Evolutionary conservation across 2,113 vertebrate species (phyloP), one percentile per base, ranked within the genome.

Genomic region (Indri indri): DNA sequence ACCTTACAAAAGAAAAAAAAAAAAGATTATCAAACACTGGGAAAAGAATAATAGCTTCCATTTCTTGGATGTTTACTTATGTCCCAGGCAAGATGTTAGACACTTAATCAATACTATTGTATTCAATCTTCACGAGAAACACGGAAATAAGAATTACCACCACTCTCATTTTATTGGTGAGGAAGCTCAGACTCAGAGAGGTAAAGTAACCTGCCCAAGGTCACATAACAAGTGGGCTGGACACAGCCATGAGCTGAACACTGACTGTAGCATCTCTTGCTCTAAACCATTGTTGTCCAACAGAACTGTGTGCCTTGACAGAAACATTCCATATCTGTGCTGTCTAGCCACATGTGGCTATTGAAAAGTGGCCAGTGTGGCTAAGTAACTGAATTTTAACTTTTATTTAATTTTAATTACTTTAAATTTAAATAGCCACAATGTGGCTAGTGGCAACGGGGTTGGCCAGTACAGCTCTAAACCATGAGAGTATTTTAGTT

Each of bases 291-390:
- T 17, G 1, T 14, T 23, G 27, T 16, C 52, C 57, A 61, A 16
- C 0, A 66, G 25, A 57, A 30, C n/a, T 54, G 27, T 40, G 18
- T 3, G 17, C 63, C 12, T 0, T 1, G 10, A 71, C 1, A 23
- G 23, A 37, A 50, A 25, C 22, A 18, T 12, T 32, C 37, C 70
- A 22, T 1, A 66, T 22, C 25, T 18, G 11, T 34, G 57, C 47
- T 57, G 13, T 6, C 50, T 34, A 17, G n/a, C 14, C n/a, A 66
- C 12, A 8, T 0, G 27, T 54, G 22, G 30, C 27, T 50, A 17
- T 4, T 74, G 8, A 34, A 66, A 84, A 32, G 76, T 42, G 54
- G 65, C 25, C 22, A 25, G 22, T 8, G 2, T 79, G 82, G 59
- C 3, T 34, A 5, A 50, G 54, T 18, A 66, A 34, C 0, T 40